phyloP scores from a whole-genome alignment of 2,797 vertebrate genomes.

The Glossophaga mutica region DNA sequence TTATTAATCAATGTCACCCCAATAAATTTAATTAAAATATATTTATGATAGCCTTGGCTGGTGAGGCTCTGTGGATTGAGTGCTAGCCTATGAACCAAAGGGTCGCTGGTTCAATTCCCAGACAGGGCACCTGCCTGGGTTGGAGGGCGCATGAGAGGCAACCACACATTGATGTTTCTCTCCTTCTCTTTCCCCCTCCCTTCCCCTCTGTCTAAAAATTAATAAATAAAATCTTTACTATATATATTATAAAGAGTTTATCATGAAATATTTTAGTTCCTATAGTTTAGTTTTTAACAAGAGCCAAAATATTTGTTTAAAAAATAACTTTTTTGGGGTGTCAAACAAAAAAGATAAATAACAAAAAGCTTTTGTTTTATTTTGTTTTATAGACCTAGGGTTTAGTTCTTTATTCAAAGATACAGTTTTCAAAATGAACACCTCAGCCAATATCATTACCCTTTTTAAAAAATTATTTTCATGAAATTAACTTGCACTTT shows the following conservation, averaged over 20 bases:
- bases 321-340: background rate
- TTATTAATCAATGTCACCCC: background rate
- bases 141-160: too few species aligned
- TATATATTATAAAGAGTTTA: background rate
- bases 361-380: background rate
- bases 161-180: too few species aligned
- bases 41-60: too few species aligned
- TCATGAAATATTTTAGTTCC: background rate
- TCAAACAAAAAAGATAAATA: background rate
- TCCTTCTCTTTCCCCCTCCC: too few species aligned
- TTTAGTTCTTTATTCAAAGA: background rate
- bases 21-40: background rate
- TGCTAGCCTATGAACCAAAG: rapidly evolving
- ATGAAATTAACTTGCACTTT: background rate
- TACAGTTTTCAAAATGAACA: background rate
- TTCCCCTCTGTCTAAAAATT: too few species aligned
- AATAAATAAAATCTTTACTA: too few species aligned
- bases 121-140: too few species aligned
- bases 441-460: background rate
- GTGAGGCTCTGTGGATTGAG: too few species aligned
- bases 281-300: background rate
- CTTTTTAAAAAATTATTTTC: background rate
- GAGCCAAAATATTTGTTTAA: background rate
- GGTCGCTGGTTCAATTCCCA: too few species aligned
- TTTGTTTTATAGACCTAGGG: background rate